These are phyloP conservation scores for Mimas tiliae DNA, from an alignment of 2,888 invertebrate species.

Conservation along the genomic window DNA sequence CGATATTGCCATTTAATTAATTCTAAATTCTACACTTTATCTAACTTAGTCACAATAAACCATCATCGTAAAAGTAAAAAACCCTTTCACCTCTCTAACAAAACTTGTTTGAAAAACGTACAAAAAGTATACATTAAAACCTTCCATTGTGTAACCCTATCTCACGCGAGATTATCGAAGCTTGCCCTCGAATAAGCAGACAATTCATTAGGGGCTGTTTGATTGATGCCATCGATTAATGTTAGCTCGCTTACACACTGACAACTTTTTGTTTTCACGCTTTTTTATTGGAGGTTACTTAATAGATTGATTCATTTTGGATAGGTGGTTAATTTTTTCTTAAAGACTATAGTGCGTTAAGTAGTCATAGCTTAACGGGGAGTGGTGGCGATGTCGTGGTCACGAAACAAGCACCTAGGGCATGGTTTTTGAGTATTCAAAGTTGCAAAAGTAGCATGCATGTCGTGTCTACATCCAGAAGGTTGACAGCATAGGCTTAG, in stretches of 20 bases:
- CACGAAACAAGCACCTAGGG: no score
- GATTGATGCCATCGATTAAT: conserved; percentile 71
- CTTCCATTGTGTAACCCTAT: conserved; percentile 64
- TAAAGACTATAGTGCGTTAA: background rate
- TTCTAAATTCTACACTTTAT: background rate
- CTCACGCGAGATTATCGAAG: conserved; percentile 61
- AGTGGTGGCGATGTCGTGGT: no score
- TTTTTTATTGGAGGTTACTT: conserved; percentile 7
- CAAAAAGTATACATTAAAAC: conserved; percentile 51
- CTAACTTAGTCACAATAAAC: background rate
- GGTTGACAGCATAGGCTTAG: no score
- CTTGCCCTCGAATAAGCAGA: conserved; percentile 66
- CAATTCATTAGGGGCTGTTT: conserved; percentile 69
- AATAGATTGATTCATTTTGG: conserved; percentile 2
- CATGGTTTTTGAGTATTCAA: no score
- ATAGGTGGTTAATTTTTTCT: background rate
- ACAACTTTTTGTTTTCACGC: conserved; percentile 39
- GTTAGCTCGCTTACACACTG: conserved; percentile 45
- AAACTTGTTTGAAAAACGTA: conserved; percentile 33
- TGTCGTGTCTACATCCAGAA: no score
- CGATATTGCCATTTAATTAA: background rate
- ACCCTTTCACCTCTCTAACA: conserved; percentile 4
- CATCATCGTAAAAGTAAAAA: background rate
- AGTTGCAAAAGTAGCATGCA: no score
- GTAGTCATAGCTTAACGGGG: background rate